phyloP scores from a whole-genome alignment of 2,797 vertebrate genomes.

The Eospalax fontanierii region DNA sequence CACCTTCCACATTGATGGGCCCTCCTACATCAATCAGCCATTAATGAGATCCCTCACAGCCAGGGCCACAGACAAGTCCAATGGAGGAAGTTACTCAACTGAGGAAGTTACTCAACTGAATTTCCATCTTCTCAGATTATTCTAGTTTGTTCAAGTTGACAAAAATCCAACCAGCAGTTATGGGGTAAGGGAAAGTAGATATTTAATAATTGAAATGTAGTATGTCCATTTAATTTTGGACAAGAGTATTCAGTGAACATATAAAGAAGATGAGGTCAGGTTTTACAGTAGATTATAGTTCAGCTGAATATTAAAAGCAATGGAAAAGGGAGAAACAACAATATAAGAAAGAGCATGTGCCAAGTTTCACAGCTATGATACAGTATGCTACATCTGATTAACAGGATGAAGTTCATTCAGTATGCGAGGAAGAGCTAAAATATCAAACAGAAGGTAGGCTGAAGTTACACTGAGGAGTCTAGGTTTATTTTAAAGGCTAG shows the following conservation, averaged over 20 bases:
- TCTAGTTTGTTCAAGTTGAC: too few species aligned
- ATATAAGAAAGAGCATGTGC: background rate
- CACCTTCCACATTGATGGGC: too few species aligned
- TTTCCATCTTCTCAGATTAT: too few species aligned
- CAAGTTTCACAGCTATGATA: background rate
- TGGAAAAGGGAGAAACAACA: background rate
- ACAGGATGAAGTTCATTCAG: background rate
- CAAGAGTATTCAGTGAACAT: background rate
- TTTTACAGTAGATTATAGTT: background rate
- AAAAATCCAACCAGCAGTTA: background rate
- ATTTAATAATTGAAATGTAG: background rate
- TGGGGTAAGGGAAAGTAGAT: background rate
- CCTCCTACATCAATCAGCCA: too few species aligned
- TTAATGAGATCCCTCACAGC: too few species aligned
- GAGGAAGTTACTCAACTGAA: too few species aligned
- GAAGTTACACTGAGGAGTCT: background rate
- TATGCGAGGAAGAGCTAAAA: background rate
- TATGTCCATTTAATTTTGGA: background rate
- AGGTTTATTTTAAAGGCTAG: background rate
- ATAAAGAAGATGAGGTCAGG: background rate
- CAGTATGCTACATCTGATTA: background rate
- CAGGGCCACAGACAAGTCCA: too few species aligned
- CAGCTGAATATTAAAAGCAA: background rate
- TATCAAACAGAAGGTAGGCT: background rate
- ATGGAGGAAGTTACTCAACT: too few species aligned